phyloP scores from a whole-genome alignment of 2,888 invertebrate genomes.

The Lymantria dispar region DNA sequence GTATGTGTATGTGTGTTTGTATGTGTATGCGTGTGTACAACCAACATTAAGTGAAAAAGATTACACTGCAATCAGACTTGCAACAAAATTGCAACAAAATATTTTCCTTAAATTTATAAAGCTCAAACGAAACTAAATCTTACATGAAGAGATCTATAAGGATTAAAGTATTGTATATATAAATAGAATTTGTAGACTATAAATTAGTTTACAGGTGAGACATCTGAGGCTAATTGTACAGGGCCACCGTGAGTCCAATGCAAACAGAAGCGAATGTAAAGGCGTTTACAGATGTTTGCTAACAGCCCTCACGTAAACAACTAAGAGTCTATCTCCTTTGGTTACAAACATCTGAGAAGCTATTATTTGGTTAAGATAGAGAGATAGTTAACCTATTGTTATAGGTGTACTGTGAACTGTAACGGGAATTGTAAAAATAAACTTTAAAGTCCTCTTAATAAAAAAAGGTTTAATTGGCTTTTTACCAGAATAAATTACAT shows the following conservation, averaged over 20 bases:
- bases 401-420: no score
- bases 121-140: slow-evolving; percentile 1
- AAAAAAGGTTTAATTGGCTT: no score
- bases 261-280: slow-evolving; percentile 62
- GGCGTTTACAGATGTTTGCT: slow-evolving; percentile 72
- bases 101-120: slow-evolving; percentile 9
- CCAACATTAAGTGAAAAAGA: slow-evolving; percentile 43
- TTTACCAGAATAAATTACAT: no score
- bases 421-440: no score
- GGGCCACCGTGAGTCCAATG: slow-evolving; percentile 67
- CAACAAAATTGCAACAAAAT: slow-evolving; percentile 21
- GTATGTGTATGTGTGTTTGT: no score
- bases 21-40: no score
- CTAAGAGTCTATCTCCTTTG: slow-evolving; percentile 60
- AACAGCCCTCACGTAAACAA: slow-evolving; percentile 77
- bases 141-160: not conserved
- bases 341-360: slow-evolving; percentile 28
- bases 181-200: slow-evolving; percentile 14
- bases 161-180: slow-evolving; percentile 11
- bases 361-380: slow-evolving; percentile 13
- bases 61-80: slow-evolving; percentile 41
- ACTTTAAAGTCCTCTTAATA: no score
- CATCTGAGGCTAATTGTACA: slow-evolving; percentile 72
- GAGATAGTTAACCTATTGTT: no score
- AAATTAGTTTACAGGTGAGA: slow-evolving; percentile 57